Conservation (phyloP, 2,113 vertebrate genomes). For the Thamnophis sirtalis region DNA sequence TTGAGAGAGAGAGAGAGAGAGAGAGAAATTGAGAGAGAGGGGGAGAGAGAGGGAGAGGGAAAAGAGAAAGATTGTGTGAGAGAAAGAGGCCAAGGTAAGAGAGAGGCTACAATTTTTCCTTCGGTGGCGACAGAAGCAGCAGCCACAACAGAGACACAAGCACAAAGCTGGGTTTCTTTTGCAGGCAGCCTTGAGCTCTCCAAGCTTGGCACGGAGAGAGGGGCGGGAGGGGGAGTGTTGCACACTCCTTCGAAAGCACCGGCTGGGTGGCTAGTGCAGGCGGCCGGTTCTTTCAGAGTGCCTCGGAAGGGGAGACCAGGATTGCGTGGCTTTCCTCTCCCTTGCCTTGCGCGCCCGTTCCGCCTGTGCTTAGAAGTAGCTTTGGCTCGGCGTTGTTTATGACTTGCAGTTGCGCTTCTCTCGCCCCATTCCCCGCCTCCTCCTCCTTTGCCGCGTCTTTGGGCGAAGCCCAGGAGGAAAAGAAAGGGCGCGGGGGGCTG, state of each 20-base stretch:
- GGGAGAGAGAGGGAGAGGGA: not conserved
- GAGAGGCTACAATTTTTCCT: constrained; percentile 38
- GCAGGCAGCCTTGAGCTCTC: not conserved
- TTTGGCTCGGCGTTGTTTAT: not conserved
- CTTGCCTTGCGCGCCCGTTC: not conserved
- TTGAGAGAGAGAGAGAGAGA: not conserved
- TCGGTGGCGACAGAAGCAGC: constrained; percentile 30
- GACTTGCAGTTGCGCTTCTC: not conserved
- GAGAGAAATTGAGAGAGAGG: not conserved
- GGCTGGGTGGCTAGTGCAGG: not conserved
- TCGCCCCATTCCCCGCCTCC: not conserved
- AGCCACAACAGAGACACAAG: constrained; percentile 12
- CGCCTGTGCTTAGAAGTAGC: not conserved
- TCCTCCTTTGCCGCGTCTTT: not conserved
- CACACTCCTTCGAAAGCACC: not conserved
- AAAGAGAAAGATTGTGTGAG: not conserved
- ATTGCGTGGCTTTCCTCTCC: constrained; percentile 6
- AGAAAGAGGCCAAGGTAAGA: not conserved
- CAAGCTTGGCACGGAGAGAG: constrained; percentile 23
- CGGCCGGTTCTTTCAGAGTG: not conserved
- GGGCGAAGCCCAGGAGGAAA: constrained; percentile 29
- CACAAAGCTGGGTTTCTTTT: not conserved
- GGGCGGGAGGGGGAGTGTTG: not conserved
- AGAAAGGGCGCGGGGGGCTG: constrained; percentile 12
- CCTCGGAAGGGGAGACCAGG: not conserved